phyloP scores from a whole-genome alignment of 1,140 invertebrate genomes.

The Rhyzopertha dominica region DNA sequence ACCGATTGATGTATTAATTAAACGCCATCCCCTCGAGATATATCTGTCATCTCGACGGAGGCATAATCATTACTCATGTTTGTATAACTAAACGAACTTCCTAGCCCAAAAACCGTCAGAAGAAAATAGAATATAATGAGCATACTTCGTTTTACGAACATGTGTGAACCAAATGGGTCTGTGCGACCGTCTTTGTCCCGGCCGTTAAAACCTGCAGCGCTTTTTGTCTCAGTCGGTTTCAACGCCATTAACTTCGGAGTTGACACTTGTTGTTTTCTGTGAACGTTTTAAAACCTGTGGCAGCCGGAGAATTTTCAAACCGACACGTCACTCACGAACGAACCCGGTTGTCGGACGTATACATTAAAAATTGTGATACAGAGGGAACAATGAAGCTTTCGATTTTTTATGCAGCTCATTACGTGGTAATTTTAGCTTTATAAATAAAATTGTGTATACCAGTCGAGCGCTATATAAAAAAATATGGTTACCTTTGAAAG shows the following conservation, averaged over 20 bases:
- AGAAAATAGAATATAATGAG: conserved; percentile 24
- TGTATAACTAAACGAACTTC: conserved; percentile 20
- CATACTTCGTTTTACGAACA: conserved; percentile 19
- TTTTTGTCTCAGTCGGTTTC: conserved; percentile 15
- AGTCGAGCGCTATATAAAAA: too few species aligned
- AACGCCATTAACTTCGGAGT: conserved; percentile 20
- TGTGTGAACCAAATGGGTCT: conserved; percentile 24
- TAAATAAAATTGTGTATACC: too few species aligned
- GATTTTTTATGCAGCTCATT: too few species aligned
- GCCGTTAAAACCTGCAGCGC: conserved; percentile 5
- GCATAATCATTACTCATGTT: conserved; percentile 15
- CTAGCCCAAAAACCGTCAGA: conserved; percentile 16
- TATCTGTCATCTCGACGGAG: conserved; percentile 11
- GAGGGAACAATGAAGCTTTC: too few species aligned
- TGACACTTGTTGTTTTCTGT: conserved; percentile 23
- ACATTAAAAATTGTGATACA: too few species aligned
- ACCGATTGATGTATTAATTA: too few species aligned
- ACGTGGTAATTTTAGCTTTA: too few species aligned
- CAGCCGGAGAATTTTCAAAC: conserved; percentile 15
- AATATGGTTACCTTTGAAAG: too few species aligned
- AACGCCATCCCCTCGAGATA: too few species aligned
- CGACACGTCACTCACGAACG: conserved; percentile 10
- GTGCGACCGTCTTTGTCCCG: conserved; percentile 11
- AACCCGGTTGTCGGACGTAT: too few species aligned
- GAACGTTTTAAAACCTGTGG: conserved; percentile 22